Evolutionary conservation across 2,888 invertebrate species (phyloP).

Genomic region (Lamproptera curius): DNA sequence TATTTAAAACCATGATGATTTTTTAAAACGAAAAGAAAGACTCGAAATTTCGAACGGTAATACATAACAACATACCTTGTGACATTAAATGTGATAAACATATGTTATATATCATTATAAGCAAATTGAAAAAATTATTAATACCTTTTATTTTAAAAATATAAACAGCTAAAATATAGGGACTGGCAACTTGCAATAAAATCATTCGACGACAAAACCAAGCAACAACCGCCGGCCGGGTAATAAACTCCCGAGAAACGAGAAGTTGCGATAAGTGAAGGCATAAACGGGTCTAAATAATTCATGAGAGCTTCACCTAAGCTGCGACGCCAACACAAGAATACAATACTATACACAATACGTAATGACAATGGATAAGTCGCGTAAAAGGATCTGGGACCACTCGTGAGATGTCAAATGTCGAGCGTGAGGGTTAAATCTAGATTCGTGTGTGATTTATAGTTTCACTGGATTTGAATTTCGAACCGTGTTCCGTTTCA

Average conservation of each 20-base stretch:
- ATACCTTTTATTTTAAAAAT: conserved; percentile 2
- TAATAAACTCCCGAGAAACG: conserved; percentile 38
- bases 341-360: conserved; percentile 19
- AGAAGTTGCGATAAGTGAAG: conserved; percentile 44
- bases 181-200: conserved; percentile 26
- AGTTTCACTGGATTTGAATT: conserved; percentile 25
- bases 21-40: too few relatives aligned
- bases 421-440: conserved; percentile 48
- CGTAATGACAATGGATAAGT: conserved; percentile 55
- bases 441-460: conserved; percentile 40
- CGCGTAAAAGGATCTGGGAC: conserved; percentile 40
- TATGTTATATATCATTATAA: too few relatives aligned
- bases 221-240: conserved; percentile 30
- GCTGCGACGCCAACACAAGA: conserved; percentile 32
- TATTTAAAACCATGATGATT: too few relatives aligned
- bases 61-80: too few relatives aligned
- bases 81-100: too few relatives aligned
- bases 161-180: conserved; percentile 12
- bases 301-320: conserved; percentile 63
- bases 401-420: conserved; percentile 53
- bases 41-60: too few relatives aligned
- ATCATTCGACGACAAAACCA: too few relatives aligned
- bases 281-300: conserved; percentile 56
- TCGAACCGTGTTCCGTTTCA: conserved; percentile 20
- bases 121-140: too few relatives aligned